Percentiles rank a stretch among this genome's conserved stretches.
Conservation (phyloP, 2,797 vertebrate genomes). For the Cryptoblepharus egeriae region DNA sequence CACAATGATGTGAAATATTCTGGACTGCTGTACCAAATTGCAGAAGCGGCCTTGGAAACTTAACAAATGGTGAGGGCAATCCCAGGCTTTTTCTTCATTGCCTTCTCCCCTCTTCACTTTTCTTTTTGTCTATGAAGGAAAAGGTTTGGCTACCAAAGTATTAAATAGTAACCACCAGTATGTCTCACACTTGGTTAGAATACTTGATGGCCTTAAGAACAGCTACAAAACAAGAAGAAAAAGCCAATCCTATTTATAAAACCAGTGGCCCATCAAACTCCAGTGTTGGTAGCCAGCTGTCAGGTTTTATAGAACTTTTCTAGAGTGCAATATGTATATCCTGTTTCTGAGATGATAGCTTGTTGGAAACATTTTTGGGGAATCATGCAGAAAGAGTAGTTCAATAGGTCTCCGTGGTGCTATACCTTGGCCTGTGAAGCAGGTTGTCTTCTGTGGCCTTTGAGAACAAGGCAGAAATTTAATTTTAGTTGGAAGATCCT, state of each 20-base stretch:
- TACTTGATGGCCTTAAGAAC: constrained; percentile 48
- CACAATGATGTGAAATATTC: constrained; percentile 58
- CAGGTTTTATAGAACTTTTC: constrained; percentile 58
- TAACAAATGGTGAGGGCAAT: constrained; percentile 43
- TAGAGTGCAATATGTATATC: constrained; percentile 64
- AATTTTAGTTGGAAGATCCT: constrained; percentile 42
- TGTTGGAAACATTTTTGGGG: constrained; percentile 45
- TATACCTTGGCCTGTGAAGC: constrained; percentile 45
- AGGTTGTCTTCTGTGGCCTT: constrained; percentile 39
- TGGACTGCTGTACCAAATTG: constrained; percentile 46
- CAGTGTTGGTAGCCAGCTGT: constrained; percentile 59
- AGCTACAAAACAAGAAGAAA: constrained; percentile 36
- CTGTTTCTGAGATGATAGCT: constrained; percentile 43
- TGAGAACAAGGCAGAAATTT: constrained; percentile 49
- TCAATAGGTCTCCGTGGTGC: constrained; percentile 33
- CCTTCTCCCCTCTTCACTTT: constrained; percentile 38
- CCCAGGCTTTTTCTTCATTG: constrained; percentile 26
- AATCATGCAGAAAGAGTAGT: constrained; percentile 49
- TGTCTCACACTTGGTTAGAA: constrained; percentile 52
- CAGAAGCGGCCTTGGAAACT: constrained; percentile 55
- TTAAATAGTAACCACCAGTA: constrained; percentile 70
- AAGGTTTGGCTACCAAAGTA: constrained; percentile 72
- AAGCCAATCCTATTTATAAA: constrained; percentile 24
- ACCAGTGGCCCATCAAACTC: constrained; percentile 51
- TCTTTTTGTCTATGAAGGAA: constrained; percentile 76